phyloP scores from a whole-genome alignment of 2,113 vertebrate species.

The Phalacrocorax brasilianus region DNA sequence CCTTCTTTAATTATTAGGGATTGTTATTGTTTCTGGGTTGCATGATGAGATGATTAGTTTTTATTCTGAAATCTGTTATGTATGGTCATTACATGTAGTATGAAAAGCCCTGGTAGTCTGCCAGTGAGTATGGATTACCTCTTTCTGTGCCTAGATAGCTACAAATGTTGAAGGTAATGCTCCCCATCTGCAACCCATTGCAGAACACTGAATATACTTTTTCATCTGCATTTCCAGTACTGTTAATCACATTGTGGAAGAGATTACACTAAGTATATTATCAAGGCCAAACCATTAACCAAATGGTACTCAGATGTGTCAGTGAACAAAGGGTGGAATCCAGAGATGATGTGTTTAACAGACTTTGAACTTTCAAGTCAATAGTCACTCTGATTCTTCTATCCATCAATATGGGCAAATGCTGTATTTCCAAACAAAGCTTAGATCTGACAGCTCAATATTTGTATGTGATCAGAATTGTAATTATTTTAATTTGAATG shows the following conservation, averaged over 20 bases:
- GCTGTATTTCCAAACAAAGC: not conserved
- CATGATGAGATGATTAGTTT: conserved; percentile 13
- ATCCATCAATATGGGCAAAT: not conserved
- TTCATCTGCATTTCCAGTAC: conserved; percentile 47
- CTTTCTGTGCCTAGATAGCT: conserved; percentile 54
- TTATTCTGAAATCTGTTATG: conserved; percentile 53
- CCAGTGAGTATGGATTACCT: conserved; percentile 60
- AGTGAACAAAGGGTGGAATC: conserved; percentile 46
- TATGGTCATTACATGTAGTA: not conserved
- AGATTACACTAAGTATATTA: conserved; percentile 60
- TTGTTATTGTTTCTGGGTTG: not conserved
- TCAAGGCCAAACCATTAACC: conserved; percentile 46
- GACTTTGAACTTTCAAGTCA: conserved; percentile 51
- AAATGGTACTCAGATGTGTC: conserved; percentile 53
- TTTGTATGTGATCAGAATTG: not conserved
- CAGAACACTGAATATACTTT: conserved; percentile 63
- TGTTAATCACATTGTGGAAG: conserved; percentile 59
- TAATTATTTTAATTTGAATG: conserved; percentile 35
- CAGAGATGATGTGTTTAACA: not conserved
- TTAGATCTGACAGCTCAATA: conserved; percentile 10
- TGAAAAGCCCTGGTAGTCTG: not conserved
- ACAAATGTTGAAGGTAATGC: conserved; percentile 50
- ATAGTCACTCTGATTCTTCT: conserved; percentile 1
- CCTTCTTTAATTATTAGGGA: not conserved
- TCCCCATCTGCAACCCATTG: conserved; percentile 61